Evolutionary conservation across 2,113 vertebrate genomes (phyloP), one percentile per base, ranked within the genome.

Genomic region (Atlantisia rogersi): DNA sequence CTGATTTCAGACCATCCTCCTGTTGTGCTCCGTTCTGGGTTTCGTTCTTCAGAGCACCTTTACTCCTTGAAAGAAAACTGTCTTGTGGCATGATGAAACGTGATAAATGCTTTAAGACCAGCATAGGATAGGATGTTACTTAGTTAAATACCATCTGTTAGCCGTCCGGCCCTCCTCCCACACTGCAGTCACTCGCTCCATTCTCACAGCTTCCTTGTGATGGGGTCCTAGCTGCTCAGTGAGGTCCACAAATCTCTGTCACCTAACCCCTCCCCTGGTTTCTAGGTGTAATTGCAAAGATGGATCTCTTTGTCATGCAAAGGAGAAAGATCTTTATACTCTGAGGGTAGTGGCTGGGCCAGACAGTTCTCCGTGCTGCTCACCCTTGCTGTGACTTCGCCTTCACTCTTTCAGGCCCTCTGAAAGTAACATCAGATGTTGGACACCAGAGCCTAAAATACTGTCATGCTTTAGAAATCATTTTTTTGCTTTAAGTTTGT

Each of bases 1-100:
- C 53, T 44, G 91, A 76, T 96, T 94, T 84, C 77, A 64, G 75
- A 32, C 93, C 53, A 13, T 75, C 77, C 11, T 75, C 86, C 55
- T 53, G 22, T 71, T 76, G 60, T 86, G 56, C 62, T 90, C 2
- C 0, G 9, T 60, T 62, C 73, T 78, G 55, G 46, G 76, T 71
- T 52, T 86, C 78, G 31, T 53, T 84, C 77, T 74, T 84, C 25
- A 44, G 7, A 48, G 71, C 37, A 50, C 89, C 83, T 96, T 90
- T 50, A 79, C 82, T 64, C 74, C 74, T 74, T n/a, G 31, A 56
- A 40, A 64, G 32, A 92, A 75, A 82, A 84, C 60, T 82, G 26
- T 42, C 77, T 87, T 65, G 35, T 59, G 55, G 71, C 50, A 40
- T 40, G 59, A 55, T 67, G 76, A 81, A 6, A 82, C 37, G 22